Conservation (phyloP, 2,113 vertebrate genomes). For the Oreocharis arfaki region DNA sequence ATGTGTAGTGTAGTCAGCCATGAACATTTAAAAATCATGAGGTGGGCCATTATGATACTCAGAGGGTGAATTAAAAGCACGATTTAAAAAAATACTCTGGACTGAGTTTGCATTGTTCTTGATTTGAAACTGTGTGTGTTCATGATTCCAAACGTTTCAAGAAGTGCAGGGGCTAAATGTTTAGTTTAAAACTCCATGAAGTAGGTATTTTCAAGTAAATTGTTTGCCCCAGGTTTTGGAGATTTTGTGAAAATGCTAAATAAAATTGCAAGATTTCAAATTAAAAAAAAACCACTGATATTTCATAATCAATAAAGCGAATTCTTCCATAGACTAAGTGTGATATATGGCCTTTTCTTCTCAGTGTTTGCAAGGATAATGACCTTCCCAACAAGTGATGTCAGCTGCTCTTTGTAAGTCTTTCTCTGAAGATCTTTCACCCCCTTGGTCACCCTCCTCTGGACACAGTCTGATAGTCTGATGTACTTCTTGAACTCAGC, state of each 20-base stretch:
- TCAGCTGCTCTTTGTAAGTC: fast-evolving
- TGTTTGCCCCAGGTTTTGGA: background rate
- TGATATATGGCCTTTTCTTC: background rate
- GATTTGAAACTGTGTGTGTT: background rate
- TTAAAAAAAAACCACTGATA: background rate
- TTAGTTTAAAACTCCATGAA: background rate
- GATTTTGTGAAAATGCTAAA: background rate
- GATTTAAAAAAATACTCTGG: background rate
- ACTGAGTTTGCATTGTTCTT: background rate
- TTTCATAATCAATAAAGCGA: background rate
- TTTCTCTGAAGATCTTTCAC: background rate
- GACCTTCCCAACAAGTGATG: background rate
- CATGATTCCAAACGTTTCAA: background rate
- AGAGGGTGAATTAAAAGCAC: background rate
- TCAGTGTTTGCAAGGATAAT: background rate
- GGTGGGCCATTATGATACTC: background rate
- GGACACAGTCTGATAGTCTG: fast-evolving
- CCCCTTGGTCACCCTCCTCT: background rate
- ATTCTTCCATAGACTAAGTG: fast-evolving
- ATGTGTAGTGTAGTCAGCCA: background rate
- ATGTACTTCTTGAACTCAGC: background rate
- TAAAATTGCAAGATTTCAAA: background rate
- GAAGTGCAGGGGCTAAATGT: background rate
- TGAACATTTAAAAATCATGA: background rate
- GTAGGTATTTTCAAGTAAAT: background rate